Conservation (phyloP, 2,113 vertebrate genomes). For the Dryoscopus gambensis region DNA sequence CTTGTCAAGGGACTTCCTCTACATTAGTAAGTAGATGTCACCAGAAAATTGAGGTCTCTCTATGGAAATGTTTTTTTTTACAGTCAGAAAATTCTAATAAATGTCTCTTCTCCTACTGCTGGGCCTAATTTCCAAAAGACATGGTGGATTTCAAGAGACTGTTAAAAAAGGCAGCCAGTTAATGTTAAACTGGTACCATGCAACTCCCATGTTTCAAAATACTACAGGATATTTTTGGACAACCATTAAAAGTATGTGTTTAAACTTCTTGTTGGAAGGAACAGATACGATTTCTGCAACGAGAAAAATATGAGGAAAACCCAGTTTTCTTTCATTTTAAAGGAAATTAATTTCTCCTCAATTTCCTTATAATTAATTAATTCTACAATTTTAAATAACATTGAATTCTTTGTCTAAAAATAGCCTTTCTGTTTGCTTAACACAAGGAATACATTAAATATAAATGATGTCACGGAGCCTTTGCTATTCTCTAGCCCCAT, state of each 20-base stretch:
- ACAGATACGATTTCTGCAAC: not conserved
- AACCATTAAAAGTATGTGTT: not conserved
- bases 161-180: not conserved
- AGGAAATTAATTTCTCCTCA: not conserved
- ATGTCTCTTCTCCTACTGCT: not conserved
- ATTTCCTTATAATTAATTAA: not conserved
- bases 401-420: not conserved
- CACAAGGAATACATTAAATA: not conserved
- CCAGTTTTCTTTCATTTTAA: not conserved
- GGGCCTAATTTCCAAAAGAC: not conserved
- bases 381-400: not conserved
- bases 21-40: not conserved
- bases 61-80: fast-evolving
- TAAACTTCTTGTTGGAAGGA: not conserved
- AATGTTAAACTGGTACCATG: not conserved
- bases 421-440: not conserved
- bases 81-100: not conserved
- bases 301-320: not conserved
- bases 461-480: not conserved
- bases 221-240: not conserved
- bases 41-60: not conserved
- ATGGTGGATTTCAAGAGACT: not conserved
- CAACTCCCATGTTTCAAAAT: not conserved
- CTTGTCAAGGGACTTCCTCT: not conserved
- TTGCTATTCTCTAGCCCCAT: not conserved